phyloP scores from a whole-genome alignment of 2,113 vertebrate species.

The Eleginops maclovinus region DNA sequence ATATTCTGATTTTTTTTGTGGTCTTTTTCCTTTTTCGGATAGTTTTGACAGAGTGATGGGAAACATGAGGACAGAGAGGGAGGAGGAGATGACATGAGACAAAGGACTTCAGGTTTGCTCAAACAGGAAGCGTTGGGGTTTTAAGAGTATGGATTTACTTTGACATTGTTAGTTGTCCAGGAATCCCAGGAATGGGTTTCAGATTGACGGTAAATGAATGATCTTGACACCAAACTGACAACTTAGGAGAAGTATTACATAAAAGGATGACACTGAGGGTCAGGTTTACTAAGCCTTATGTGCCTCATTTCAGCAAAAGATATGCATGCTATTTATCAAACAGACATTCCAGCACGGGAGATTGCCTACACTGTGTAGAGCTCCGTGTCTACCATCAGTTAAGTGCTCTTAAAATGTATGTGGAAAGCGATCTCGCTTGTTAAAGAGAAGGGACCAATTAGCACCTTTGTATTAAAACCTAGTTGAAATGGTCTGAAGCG shows the following conservation, averaged over 20 bases:
- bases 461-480: slow-evolving; percentile 10
- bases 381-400: slow-evolving; percentile 4
- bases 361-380: neutral
- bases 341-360: neutral
- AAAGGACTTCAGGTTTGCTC: slow-evolving; percentile 12
- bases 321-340: slow-evolving; percentile 47
- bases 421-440: slow-evolving; percentile 13
- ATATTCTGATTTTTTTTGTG: neutral
- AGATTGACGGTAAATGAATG: slow-evolving; percentile 49
- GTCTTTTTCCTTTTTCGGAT: neutral
- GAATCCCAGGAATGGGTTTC: slow-evolving; percentile 1
- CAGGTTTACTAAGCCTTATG: slow-evolving; percentile 10
- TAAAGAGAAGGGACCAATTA: slow-evolving; percentile 30
- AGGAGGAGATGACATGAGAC: neutral
- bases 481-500: neutral
- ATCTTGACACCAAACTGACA: slow-evolving; percentile 44
- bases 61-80: slow-evolving; percentile 11
- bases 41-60: slow-evolving; percentile 25
- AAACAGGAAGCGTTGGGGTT: slow-evolving; percentile 10
- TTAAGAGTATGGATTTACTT: slow-evolving; percentile 19
- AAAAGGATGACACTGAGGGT: slow-evolving; percentile 28
- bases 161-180: neutral
- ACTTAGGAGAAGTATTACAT: slow-evolving; percentile 28
- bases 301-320: slow-evolving; percentile 22
- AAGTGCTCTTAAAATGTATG: slow-evolving; percentile 13